Base-by-base conservation (phyloP, 64 coral and sea anemone genomes). In the Pachyseris speciosa region DNA sequence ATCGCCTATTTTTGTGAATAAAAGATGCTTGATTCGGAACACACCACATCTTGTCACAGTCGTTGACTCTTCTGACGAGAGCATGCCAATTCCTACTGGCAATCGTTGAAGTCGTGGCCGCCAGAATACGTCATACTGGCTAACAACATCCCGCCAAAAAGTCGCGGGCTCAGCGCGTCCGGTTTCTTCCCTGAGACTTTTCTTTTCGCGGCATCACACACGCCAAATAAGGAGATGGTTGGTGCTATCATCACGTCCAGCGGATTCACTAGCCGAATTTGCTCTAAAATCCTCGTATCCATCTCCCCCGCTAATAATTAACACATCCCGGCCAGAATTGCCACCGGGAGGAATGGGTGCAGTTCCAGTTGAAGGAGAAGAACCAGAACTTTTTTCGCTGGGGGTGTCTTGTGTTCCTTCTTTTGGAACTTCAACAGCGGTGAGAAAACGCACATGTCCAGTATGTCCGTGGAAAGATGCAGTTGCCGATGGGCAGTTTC, bases 251-350 rank as follows among this genome's bases (percentile, higher is more conserved):
- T 99, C 97, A 69, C 97, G 90, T 36, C 97, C 97, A 84, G 97
- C 97, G 72, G 97, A 95, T 99, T 99, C 97, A 86, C 94, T 95
- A 8, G 97, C 72, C 34, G 95, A 84, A 78, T 86, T 99, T 57
- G 97, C 85, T 37, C 92, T 99, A 57, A 99, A 99, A 67, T 99
- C 97, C 84, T 99, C 97, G 83, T 99, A 99, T 9, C 97, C 97
- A 67, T 99, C 97, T 11, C 97, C 97, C 57, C 97, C 97, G 41
- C 97, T 99, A 5, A 99, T 95, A n/a, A 99, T 99, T 30, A 99
- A 79, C 61, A 99, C 95, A 38, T 92, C 80, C 2, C 93, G 88
- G 20, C 37, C 80, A 5, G 66, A 25, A 22, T 49, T 70, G 20
- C 50, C 41, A 26, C 89, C 68, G 5, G 89, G 64, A 2, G 78